Conservation (phyloP, 1,140 invertebrate species). For the Apis florea region DNA sequence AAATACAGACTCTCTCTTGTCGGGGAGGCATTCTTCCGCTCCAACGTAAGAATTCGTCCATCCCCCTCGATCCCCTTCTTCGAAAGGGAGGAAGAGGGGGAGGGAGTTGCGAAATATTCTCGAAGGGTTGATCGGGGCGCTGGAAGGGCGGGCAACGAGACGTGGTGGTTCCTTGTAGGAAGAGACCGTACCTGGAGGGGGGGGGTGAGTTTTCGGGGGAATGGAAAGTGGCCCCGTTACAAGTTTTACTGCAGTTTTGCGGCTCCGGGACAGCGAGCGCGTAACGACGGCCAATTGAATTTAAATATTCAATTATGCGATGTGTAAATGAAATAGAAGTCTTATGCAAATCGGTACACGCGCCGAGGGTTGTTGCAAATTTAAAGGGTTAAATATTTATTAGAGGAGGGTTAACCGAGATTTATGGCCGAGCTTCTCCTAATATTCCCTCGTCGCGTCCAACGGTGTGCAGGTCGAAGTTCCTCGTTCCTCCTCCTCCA, state of each 20-base stretch:
- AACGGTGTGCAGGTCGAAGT: conserved; percentile 22
- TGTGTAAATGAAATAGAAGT: conserved; percentile 84
- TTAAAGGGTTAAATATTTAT: conserved; percentile 82
- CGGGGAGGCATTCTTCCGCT: neutral
- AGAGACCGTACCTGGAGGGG: conserved; percentile 21
- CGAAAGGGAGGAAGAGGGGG: too few relatives aligned
- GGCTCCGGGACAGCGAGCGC: conserved; percentile 79
- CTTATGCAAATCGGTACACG: conserved; percentile 82
- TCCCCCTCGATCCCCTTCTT: conserved; percentile 8
- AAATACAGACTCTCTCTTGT: too few relatives aligned
- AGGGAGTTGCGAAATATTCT: conserved; percentile 70
- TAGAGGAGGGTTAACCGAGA: conserved; percentile 79
- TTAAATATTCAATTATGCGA: conserved; percentile 83
- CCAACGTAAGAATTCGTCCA: conserved; percentile 11
- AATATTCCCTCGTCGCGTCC: conserved; percentile 50
- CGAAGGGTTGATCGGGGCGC: conserved; percentile 61
- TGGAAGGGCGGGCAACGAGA: conserved; percentile 10
- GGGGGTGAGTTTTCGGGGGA: conserved; percentile 55
- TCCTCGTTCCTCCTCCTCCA: conserved; percentile 26
- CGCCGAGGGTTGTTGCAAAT: conserved; percentile 81
- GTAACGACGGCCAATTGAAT: conserved; percentile 81
- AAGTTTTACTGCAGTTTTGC: conserved; percentile 82
- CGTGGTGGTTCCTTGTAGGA: conserved; percentile 14
- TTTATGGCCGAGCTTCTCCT: conserved; percentile 73
- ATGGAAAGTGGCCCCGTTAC: conserved; percentile 80